Base-by-base conservation (phyloP, 2,888 invertebrate species). In the Drosophila setosimentum region DNA sequence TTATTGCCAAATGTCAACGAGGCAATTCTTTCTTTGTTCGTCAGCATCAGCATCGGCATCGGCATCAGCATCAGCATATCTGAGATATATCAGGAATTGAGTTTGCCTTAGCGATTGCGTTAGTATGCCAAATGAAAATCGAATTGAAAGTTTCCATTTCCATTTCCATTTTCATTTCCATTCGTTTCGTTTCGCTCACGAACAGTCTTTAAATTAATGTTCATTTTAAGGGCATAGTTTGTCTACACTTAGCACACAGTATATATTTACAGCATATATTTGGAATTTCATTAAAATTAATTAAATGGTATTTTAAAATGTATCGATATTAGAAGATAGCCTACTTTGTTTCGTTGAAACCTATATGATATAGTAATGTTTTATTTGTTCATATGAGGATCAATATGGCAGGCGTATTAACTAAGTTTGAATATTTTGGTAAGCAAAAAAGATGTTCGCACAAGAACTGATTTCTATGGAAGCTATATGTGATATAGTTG, bases 1-100 rank as follows among this genome's bases (percentile, higher is more conserved):
- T 90, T 86, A 90, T 90, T 87, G 83, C 78, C 78, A 80, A 91
- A 90, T 83, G 82, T 82, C 87, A 91, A 90, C 82, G 83, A 88
- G 84, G 76, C 90, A 77, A 83, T 84, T 71, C 61, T 72, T 72
- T 68, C 72, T 80, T 83, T 83, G 74, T 83, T 76, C 68, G 62
- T 55, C 66, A 57, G 77, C 59, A 67, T 60, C 60, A 50, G 65
- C 55, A 66, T 57, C 59, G 60, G 65, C 59, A 57, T 65, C 74
- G n/a, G n/a, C n/a, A n/a, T n/a, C n/a, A n/a, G n/a, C n/a, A n/a
- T n/a, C n/a, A 68, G 63, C 59, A 55, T 64, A 73, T 67, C 57
- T 33, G n/a, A 53, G 32, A 62, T 72, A 65, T 63, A 42, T 64
- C 42, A 40, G 49, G 45, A 64, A 64, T 68, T 71, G 61, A 45